Evolutionary conservation across 2,888 invertebrate genomes (phyloP).

Genomic region (Drosophila villosipedis): DNA sequence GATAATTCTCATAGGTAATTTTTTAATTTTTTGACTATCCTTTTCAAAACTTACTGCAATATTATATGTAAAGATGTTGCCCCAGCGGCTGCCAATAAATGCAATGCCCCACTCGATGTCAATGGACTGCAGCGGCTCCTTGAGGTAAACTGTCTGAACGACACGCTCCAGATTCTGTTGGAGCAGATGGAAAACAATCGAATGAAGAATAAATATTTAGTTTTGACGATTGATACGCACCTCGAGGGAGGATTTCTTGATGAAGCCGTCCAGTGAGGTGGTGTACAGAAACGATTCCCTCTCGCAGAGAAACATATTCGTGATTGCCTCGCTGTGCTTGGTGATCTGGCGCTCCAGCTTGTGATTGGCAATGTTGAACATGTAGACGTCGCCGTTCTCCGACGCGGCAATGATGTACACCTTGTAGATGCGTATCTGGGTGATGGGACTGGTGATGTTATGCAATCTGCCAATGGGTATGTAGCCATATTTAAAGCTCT

Average conservation of each 20-base stretch:
- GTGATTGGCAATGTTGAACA: constrained; percentile 78
- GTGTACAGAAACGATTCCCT: constrained; percentile 78
- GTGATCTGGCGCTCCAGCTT: constrained; percentile 78
- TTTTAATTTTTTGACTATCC: not conserved
- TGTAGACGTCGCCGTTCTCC: constrained; percentile 84
- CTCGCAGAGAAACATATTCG: constrained; percentile 79
- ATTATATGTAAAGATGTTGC: constrained; percentile 89
- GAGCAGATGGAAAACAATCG: not conserved
- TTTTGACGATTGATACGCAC: constrained; percentile 53
- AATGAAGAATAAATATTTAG: not conserved
- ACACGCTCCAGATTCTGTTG: constrained; percentile 82
- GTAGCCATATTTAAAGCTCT: constrained; percentile 26
- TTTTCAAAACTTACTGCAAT: constrained; percentile 87
- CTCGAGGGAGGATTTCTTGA: constrained; percentile 83
- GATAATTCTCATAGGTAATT: too few relatives aligned
- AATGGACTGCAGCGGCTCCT: constrained; percentile 90
- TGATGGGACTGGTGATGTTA: constrained; percentile 77
- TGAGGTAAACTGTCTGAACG: constrained; percentile 78
- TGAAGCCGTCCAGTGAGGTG: constrained; percentile 83
- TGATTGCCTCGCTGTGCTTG: constrained; percentile 84
- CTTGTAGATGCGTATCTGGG: constrained; percentile 80
- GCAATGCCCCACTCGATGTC: constrained; percentile 90
- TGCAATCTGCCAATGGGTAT: constrained; percentile 71
- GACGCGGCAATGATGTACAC: constrained; percentile 82
- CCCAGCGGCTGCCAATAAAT: constrained; percentile 90